Percentiles rank a stretch among this genome's conserved stretches.
These are phyloP conservation scores for Diorhabda sublineata DNA, from an alignment of 1,140 invertebrate genomes.

Conservation along the genomic window DNA sequence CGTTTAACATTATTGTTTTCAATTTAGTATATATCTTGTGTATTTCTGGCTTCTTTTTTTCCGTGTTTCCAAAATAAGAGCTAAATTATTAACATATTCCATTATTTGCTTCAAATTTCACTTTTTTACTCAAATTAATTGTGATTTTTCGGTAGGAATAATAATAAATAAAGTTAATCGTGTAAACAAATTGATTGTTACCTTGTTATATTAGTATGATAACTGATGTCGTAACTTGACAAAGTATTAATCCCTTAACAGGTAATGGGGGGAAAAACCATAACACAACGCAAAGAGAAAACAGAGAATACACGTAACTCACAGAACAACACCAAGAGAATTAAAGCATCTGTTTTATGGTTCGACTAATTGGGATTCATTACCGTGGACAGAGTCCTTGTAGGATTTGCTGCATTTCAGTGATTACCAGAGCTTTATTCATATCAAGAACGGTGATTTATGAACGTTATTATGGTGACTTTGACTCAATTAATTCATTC, in stretches of 20 bases:
- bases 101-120: too few species aligned
- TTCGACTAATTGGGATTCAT: constrained; percentile 37
- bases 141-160: too few species aligned
- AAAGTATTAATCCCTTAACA: neutral
- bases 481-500: constrained; percentile 12
- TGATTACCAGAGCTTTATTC: constrained; percentile 34
- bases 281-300: neutral
- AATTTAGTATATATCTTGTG: too few species aligned
- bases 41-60: too few species aligned
- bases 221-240: neutral
- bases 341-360: constrained; percentile 33
- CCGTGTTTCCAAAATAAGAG: too few species aligned
- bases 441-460: constrained; percentile 36
- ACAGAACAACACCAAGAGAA: constrained; percentile 6
- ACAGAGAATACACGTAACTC: neutral
- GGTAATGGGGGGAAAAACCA: neutral
- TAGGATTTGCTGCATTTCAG: constrained; percentile 32
- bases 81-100: too few species aligned
- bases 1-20: too few species aligned
- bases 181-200: too few species aligned
- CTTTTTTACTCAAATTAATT: too few species aligned
- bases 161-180: too few species aligned
- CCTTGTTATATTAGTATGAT: too few species aligned
- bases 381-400: constrained; percentile 31
- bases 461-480: constrained; percentile 29